phyloP scores from a whole-genome alignment of 2,888 invertebrate genomes.

The Antitype chi region DNA sequence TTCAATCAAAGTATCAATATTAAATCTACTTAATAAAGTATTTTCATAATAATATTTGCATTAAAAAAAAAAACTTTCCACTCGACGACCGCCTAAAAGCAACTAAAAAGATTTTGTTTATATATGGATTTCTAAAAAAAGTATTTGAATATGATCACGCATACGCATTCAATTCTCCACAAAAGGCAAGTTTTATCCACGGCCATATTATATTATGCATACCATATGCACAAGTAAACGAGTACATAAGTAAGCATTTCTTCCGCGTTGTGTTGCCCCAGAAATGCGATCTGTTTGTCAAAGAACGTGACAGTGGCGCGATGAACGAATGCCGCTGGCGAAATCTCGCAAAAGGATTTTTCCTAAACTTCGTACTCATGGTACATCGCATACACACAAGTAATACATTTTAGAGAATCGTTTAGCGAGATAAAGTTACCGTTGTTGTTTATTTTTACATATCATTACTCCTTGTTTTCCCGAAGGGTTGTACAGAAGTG shows the following conservation, averaged over 20 bases:
- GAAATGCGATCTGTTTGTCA: constrained; percentile 63
- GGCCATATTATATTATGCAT: constrained; percentile 39
- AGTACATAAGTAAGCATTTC: constrained; percentile 52
- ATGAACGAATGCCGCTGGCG: constrained; percentile 56
- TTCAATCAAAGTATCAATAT: constrained; percentile 54
- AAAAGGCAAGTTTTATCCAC: constrained; percentile 4
- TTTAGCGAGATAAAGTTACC: constrained; percentile 31
- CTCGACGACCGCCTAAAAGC: not conserved
- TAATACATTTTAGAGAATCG: constrained; percentile 36
- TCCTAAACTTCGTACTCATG: constrained; percentile 25
- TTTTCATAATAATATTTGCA: constrained; percentile 43
- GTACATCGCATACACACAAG: constrained; percentile 22
- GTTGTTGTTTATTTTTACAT: constrained; percentile 34
- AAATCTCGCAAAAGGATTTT: constrained; percentile 40
- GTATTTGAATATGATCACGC: not conserved
- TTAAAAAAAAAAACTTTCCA: constrained; percentile 29
- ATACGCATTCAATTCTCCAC: not conserved
- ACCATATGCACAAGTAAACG: constrained; percentile 35
- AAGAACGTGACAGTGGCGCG: constrained; percentile 55
- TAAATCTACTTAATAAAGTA: constrained; percentile 34
- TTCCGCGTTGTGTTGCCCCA: constrained; percentile 56
- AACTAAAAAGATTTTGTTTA: constrained; percentile 7
- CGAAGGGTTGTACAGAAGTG: too few species aligned
- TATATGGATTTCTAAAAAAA: not conserved
- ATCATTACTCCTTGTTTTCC: too few species aligned